Evolutionary conservation across 2,888 invertebrate genomes (phyloP).

Genomic region (Pemphredon lugubris): DNA sequence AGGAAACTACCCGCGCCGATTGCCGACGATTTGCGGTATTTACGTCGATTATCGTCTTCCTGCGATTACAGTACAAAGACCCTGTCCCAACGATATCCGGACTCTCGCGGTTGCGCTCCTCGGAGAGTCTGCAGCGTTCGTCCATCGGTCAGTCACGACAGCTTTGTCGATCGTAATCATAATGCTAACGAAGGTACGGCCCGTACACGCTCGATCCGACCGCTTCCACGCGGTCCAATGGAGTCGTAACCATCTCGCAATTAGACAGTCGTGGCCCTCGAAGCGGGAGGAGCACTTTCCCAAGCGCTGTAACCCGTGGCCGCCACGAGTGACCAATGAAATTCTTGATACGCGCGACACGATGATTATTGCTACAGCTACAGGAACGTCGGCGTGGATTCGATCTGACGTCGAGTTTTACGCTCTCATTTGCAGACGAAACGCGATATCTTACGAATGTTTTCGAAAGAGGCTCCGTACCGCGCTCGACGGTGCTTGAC

Average conservation of each 20-base stretch:
- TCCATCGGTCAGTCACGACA: conserved; percentile 9
- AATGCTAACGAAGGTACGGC: background rate
- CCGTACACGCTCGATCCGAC: background rate
- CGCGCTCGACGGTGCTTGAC: conserved; percentile 57
- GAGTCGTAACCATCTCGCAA: background rate
- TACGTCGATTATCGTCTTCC: conserved; percentile 73
- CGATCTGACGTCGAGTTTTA: conserved; percentile 22
- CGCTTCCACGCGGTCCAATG: background rate
- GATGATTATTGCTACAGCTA: conserved; percentile 35
- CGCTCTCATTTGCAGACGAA: conserved; percentile 47
- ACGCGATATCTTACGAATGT: conserved; percentile 65
- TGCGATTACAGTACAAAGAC: conserved; percentile 65
- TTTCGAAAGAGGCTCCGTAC: conserved; percentile 63
- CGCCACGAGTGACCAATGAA: conserved; percentile 24
- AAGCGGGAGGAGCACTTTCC: conserved; percentile 5
- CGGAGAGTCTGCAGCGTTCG: conserved; percentile 15
- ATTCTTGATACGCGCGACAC: conserved; percentile 8
- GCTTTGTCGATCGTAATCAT: conserved; percentile 15
- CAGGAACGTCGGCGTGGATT: conserved; percentile 5
- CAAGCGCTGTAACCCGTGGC: background rate
- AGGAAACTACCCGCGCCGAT: conserved; percentile 62
- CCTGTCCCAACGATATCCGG: conserved; percentile 61
- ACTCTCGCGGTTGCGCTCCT: conserved; percentile 35
- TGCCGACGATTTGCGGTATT: conserved; percentile 69
- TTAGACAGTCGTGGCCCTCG: conserved; percentile 6